Conservation (phyloP, 2,888 invertebrate genomes). For the Dorcus hopei region DNA sequence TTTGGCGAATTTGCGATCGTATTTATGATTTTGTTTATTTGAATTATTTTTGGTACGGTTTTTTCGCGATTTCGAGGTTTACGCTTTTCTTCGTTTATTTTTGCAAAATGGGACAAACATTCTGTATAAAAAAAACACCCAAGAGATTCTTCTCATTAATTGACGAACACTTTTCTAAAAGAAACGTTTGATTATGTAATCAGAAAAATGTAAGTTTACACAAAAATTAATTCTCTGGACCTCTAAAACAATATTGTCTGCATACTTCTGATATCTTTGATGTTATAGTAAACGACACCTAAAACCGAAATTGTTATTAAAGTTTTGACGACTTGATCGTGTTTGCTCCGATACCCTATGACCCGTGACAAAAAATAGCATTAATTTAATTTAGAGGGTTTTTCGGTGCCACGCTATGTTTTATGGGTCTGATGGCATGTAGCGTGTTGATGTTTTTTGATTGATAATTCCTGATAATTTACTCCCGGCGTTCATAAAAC, state of each 20-base stretch:
- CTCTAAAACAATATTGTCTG: too few species aligned
- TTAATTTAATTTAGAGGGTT: constrained; percentile 33
- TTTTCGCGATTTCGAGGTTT: too few species aligned
- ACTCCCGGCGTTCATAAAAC: constrained; percentile 10
- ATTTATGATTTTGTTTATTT: constrained; percentile 16
- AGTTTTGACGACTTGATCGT: constrained; percentile 8
- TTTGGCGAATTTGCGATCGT: constrained; percentile 13
- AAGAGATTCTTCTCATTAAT: too few species aligned
- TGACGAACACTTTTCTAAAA: too few species aligned
- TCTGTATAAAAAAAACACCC: too few species aligned
- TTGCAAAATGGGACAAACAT: too few species aligned
- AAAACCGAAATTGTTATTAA: neutral
- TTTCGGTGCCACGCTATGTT: constrained; percentile 28
- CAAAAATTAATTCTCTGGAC: too few species aligned
- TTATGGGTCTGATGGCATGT: constrained; percentile 37
- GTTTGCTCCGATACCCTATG: constrained; percentile 31
- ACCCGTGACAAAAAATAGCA: constrained; percentile 23
- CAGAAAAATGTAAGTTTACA: too few species aligned
- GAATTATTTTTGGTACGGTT: constrained; percentile 5
- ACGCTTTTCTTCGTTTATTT: too few species aligned
- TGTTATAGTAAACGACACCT: neutral
- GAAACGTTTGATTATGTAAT: too few species aligned
- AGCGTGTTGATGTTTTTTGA: constrained; percentile 33
- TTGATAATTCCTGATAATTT: constrained; percentile 29
- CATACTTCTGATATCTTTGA: too few species aligned